Percentiles rank a stretch among this genome's conserved stretches.
Evolutionary conservation across 1,140 invertebrate genomes (phyloP).

Genomic region (Pachypsylla venusta): DNA sequence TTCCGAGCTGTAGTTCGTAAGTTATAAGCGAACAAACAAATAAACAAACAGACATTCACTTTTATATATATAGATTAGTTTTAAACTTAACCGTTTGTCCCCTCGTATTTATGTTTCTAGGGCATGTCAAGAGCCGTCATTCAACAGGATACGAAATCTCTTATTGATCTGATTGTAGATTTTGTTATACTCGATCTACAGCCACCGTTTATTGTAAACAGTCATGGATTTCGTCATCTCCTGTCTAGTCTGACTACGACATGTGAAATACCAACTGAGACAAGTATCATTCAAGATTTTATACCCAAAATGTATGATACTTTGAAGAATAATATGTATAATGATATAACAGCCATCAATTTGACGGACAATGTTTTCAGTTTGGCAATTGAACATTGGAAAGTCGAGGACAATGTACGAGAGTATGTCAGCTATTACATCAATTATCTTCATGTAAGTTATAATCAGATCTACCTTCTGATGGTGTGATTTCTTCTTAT

Average conservation of each 20-base stretch:
- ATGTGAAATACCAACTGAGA: not conserved
- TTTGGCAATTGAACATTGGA: constrained; percentile 6
- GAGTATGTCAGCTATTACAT: not conserved
- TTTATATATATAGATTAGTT: too few relatives aligned
- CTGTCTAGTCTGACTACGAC: not conserved
- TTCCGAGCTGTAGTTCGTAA: too few relatives aligned
- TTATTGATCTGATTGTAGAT: not conserved
- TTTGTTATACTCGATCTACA: constrained; percentile 1
- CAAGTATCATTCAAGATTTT: not conserved
- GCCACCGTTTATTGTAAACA: not conserved
- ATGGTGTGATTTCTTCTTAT: too few relatives aligned
- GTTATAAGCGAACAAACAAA: too few relatives aligned
- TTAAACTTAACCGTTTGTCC: too few relatives aligned
- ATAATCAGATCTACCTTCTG: too few relatives aligned
- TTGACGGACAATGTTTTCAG: not conserved
- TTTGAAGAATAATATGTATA: constrained; percentile 1
- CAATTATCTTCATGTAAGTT: not conserved
- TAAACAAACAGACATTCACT: too few relatives aligned
- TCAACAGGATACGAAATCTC: too few relatives aligned
- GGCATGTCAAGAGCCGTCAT: too few relatives aligned
- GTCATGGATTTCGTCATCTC: constrained; percentile 1
- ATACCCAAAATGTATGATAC: not conserved
- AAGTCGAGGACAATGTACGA: not conserved
- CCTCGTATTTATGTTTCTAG: too few relatives aligned
- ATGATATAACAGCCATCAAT: constrained; percentile 1